Base-by-base conservation (phyloP, 2,113 vertebrate genomes). In the Eretmochelys imbricata region DNA sequence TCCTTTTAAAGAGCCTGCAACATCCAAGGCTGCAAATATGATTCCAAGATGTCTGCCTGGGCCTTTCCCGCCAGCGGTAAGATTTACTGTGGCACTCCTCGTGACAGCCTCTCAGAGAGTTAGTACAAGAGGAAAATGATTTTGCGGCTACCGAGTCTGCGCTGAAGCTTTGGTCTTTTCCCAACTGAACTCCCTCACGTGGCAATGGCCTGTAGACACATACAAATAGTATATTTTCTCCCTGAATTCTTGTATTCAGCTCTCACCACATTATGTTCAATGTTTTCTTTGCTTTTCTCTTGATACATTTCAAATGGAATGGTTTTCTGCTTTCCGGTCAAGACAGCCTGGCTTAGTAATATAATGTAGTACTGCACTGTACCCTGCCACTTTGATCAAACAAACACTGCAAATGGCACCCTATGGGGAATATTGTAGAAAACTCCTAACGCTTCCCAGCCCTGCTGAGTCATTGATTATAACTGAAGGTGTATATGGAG, bases 211-310 rank as follows among this genome's bases (percentile, higher is more conserved):
- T 57, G 7, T 10, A 2, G 75, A 54, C 4, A 2, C 24, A 9
- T 31, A 51, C 1, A 1, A 46, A 20, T 29, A 2, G 1, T 49
- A 8, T 3, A 5, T 54, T 29, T 42, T 46, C 49, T 69, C 50
- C 10, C 49, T 16, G 22, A 5, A 49, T 25, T 53, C 22, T 10
- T 31, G 54, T 10, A 2, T 5, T 49, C 13, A n/a, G 49, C 49
- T 79, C 31, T 1, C 3, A 48, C 50, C 25, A 46, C 2, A 0
- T 8, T 48, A 20, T 2, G 0, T 4, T 54, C 46, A 46, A 5
- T 3, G 53, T 20, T 80, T 48, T 75, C 48, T 81, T 53, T 25
- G 1, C 20, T 78, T 78, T 42, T 55, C 57, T 69, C 22, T 38
- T 50, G 42, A 46, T 27, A 46, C 5, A 11, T 48, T 78, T 78